Conservation (phyloP, 2,888 invertebrate species). For the Masnerella sp. region DNA sequence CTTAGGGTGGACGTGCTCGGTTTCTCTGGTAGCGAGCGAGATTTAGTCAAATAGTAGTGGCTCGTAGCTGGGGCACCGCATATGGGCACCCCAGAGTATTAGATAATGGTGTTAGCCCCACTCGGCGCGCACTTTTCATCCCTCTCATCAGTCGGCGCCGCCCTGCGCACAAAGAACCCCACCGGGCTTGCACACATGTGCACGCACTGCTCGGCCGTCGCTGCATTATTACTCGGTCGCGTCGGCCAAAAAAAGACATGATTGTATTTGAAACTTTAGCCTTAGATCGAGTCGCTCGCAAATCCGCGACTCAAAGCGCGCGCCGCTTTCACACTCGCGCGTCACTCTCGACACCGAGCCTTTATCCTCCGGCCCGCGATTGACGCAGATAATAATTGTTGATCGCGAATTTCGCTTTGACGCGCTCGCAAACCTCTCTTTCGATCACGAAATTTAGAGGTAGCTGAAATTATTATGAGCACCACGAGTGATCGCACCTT, state of each 20-base stretch:
- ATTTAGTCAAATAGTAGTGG: constrained; percentile 63
- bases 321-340: constrained; percentile 34
- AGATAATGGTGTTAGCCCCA: constrained; percentile 75
- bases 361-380: constrained; percentile 38
- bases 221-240: constrained; percentile 65
- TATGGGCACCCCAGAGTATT: constrained; percentile 75
- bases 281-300: constrained; percentile 49
- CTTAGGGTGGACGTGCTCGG: constrained; percentile 21
- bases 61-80: constrained; percentile 75
- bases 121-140: constrained; percentile 61
- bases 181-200: constrained; percentile 63
- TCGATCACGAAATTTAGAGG: too few relatives aligned
- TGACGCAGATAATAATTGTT: constrained; percentile 27
- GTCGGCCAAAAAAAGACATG: constrained; percentile 44
- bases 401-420: constrained; percentile 19
- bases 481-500: too few relatives aligned
- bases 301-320: constrained; percentile 47
- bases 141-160: constrained; percentile 62
- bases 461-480: too few relatives aligned
- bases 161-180: constrained; percentile 70
- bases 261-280: constrained; percentile 67
- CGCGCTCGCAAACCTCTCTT: too few relatives aligned
- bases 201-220: constrained; percentile 47
- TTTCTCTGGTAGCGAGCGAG: constrained; percentile 37
- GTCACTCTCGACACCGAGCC: constrained; percentile 23